Evolutionary conservation across 2,797 vertebrate species (phyloP), one percentile per base, ranked within the genome.

Genomic region (Propithecus deckenii): DNA sequence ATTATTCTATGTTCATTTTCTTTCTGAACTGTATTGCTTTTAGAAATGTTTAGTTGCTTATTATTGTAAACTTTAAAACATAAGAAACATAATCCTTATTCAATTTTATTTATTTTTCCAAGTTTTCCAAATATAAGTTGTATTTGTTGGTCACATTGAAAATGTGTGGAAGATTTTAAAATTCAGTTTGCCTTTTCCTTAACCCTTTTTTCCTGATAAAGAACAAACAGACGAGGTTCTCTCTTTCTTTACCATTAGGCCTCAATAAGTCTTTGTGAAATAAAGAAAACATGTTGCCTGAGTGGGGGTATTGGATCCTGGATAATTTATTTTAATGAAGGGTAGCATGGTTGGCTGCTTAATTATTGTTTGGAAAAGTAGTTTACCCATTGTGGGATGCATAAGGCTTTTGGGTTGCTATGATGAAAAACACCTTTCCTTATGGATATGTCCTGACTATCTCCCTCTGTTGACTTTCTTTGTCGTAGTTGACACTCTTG

Each of bases 31-130:
- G 0, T 72, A n/a, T 52, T 72, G 38, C 48, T 78, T 96, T 87
- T 75, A 83, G 79, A 93, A 96, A 48, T 86, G 32, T 86, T 76
- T 25, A 91, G 30, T 86, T 95, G 23, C 10, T 90, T 86, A 75
- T 80, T n/a, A 65, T 48, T 69, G 38, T 97, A 85, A 90, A 92
- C 41, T 86, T 75, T 35, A 50, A 52, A 76, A 13, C 23, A 14
- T 48, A 43, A 91, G 38, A 63, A 86, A 13, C 59, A 14, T 35
- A 35, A 1, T 67, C n/a, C 30, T 72, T 86, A 83, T 88, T 88
- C 48, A 48, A 1, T 61, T 71, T 12, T 71, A 52, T 52, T 89
- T 92, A n/a, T 65, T 55, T 88, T 81, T 75, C 41, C 9, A 43
- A 55, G 30, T 55, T 87, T 93, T 69, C 13, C 25, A 92, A 10